Percentiles rank a stretch among this genome's conserved stretches.
phyloP scores from a whole-genome alignment of 2,888 invertebrate species.

The Cepaea hortensis region DNA sequence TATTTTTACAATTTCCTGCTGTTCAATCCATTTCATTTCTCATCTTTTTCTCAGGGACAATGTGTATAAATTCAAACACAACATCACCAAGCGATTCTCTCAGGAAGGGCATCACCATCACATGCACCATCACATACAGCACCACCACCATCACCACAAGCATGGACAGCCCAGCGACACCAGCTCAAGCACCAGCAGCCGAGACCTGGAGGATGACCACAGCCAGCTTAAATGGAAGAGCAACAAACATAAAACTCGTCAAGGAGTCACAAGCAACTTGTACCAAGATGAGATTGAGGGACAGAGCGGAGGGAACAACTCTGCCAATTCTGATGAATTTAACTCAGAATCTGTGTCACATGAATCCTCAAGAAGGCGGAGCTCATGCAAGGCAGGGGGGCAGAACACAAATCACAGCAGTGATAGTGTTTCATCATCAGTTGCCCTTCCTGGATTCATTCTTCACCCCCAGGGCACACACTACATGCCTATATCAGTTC shows the following conservation, averaged over 20 bases:
- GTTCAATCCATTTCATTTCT: too few species aligned
- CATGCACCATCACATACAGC: slow-evolving; percentile 49
- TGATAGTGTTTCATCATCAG: slow-evolving; percentile 36
- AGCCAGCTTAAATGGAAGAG: slow-evolving; percentile 47
- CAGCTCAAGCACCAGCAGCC: slow-evolving; percentile 49
- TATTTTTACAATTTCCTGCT: too few species aligned
- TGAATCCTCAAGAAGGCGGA: slow-evolving; percentile 35
- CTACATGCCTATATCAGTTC: slow-evolving; percentile 85
- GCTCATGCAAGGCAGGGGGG: not conserved
- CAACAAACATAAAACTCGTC: slow-evolving; percentile 35
- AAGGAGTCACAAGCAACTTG: not conserved
- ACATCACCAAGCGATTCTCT: slow-evolving; percentile 90
- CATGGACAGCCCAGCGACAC: slow-evolving; percentile 47
- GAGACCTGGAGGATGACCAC: slow-evolving; percentile 46
- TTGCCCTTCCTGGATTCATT: slow-evolving; percentile 87
- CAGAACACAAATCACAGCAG: slow-evolving; percentile 29
- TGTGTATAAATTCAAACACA: slow-evolving; percentile 93
- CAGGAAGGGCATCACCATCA: slow-evolving; percentile 73
- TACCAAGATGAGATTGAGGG: slow-evolving; percentile 34
- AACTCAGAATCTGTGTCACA: slow-evolving; percentile 34
- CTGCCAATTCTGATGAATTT: slow-evolving; percentile 42
- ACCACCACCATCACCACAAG: slow-evolving; percentile 43
- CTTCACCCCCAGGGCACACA: slow-evolving; percentile 91
- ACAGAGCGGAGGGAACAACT: slow-evolving; percentile 36
- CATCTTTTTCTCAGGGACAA: slow-evolving; percentile 48